A percentile compares a stretch with the other conserved stretches of the same genome.
Evolutionary conservation across 1,140 invertebrate species (phyloP).

Genomic region (Homalodisca vitripennis): DNA sequence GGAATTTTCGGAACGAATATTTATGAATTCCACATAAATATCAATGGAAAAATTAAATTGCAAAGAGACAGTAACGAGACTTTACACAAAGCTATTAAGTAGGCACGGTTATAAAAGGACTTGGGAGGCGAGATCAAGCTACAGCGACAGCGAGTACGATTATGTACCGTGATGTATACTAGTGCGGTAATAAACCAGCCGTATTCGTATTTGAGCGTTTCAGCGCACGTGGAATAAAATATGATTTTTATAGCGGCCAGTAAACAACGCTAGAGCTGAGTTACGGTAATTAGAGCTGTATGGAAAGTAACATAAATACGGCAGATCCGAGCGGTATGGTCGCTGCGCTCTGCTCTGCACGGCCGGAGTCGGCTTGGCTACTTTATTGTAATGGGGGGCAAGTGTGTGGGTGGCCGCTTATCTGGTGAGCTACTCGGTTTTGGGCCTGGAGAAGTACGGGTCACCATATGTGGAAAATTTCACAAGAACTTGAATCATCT

Average conservation of each 20-base stretch:
- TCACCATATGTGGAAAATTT: too few relatives aligned
- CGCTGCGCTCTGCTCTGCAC: too few relatives aligned
- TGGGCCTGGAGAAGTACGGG: too few relatives aligned
- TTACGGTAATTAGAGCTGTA: conserved; percentile 25
- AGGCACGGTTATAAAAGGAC: too few relatives aligned
- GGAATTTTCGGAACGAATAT: too few relatives aligned
- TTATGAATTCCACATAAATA: too few relatives aligned
- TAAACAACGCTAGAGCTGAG: conserved; percentile 18
- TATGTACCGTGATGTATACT: neutral
- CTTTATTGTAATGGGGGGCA: conserved; percentile 20
- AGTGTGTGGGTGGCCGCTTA: neutral
- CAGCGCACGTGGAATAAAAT: conserved; percentile 19
- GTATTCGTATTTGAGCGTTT: conserved; percentile 22
- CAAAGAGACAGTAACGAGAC: too few relatives aligned
- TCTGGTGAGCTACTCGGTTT: conserved; percentile 1
- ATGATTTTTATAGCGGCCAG: conserved; percentile 19
- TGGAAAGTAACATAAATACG: conserved; percentile 19
- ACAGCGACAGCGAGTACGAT: too few relatives aligned
- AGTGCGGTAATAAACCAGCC: conserved; percentile 11
- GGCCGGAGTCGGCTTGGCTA: neutral
- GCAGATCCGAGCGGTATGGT: conserved; percentile 14
- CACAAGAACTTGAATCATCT: too few relatives aligned
- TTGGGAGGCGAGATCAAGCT: too few relatives aligned
- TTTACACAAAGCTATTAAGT: too few relatives aligned
- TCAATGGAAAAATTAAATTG: too few relatives aligned